These are phyloP conservation scores for Ptilorrhoa leucosticta DNA, from an alignment of 2,113 vertebrate genomes.

Conservation along the genomic window DNA sequence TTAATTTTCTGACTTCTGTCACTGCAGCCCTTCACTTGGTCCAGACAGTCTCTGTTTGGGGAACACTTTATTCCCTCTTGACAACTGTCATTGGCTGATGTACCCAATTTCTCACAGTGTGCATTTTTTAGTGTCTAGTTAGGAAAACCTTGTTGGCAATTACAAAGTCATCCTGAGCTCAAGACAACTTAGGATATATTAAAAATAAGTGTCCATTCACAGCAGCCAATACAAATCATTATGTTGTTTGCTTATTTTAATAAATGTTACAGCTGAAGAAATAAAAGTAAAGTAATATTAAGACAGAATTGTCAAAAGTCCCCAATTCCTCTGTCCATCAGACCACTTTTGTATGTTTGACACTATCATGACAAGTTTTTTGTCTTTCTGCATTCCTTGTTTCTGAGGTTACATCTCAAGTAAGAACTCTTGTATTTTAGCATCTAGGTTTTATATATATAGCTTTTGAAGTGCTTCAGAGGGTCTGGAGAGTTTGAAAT, in stretches of 20 bases:
- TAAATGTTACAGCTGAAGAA: not conserved
- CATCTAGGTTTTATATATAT: not conserved
- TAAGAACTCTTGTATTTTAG: not conserved
- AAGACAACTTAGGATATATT: not conserved
- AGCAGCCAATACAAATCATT: not conserved
- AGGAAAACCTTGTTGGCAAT: not conserved
- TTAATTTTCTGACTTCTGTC: not conserved
- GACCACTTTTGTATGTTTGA: not conserved
- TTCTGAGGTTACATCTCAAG: not conserved
- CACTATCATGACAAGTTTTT: not conserved
- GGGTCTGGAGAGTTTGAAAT: not conserved
- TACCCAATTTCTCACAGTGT: not conserved
- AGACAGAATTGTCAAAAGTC: not conserved
- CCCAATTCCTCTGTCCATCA: not conserved
- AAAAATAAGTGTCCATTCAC: not conserved
- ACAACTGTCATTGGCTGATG: not conserved
- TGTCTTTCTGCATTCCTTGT: not conserved
- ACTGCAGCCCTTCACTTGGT: not conserved
- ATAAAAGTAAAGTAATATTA: not conserved
- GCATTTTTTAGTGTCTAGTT: not conserved
- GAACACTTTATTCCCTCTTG: not conserved
- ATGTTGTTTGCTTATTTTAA: not conserved
- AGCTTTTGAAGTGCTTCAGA: not conserved
- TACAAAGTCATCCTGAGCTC: not conserved
- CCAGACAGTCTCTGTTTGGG: not conserved